Conservation (phyloP, 2,888 invertebrate species). For the Eristalis intricaria region DNA sequence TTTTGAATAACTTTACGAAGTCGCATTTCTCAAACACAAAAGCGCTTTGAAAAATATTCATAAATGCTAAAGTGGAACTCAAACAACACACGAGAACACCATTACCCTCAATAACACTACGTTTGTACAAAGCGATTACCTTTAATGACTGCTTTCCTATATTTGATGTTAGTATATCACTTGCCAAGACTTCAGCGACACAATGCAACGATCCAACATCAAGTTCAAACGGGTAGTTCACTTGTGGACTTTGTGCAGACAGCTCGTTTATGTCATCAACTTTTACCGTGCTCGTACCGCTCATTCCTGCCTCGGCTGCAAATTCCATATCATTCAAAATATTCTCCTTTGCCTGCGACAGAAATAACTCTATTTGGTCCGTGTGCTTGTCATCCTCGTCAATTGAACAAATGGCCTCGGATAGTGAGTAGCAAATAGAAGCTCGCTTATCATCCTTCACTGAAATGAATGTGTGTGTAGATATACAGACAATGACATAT, state of each 20-base stretch:
- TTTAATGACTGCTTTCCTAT: constrained; percentile 84
- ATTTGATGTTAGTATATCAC: constrained; percentile 85
- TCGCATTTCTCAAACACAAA: constrained; percentile 2
- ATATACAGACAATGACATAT: neutral
- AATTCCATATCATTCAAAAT: constrained; percentile 81
- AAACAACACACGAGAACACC: too few relatives aligned
- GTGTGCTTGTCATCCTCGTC: constrained; percentile 92
- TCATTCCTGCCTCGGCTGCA: constrained; percentile 75
- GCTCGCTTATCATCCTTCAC: constrained; percentile 79
- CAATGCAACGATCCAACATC: constrained; percentile 82
- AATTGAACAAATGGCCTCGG: constrained; percentile 90
- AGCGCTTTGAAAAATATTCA: too few relatives aligned
- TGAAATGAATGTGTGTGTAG: constrained; percentile 28
- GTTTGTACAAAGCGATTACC: constrained; percentile 74
- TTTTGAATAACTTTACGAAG: too few relatives aligned
- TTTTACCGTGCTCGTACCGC: constrained; percentile 79
- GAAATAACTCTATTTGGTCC: constrained; percentile 86
- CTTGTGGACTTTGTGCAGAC: constrained; percentile 75
- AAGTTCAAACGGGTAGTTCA: constrained; percentile 78
- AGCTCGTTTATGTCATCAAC: constrained; percentile 76
- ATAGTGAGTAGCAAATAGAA: constrained; percentile 86
- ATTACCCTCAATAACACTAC: too few relatives aligned
- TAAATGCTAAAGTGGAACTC: too few relatives aligned
- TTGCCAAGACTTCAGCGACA: constrained; percentile 83
- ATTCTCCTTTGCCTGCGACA: constrained; percentile 83